These are phyloP conservation scores for Corythornis madagascariensis DNA, from an alignment of 2,113 vertebrate species.

Conservation along the genomic window DNA sequence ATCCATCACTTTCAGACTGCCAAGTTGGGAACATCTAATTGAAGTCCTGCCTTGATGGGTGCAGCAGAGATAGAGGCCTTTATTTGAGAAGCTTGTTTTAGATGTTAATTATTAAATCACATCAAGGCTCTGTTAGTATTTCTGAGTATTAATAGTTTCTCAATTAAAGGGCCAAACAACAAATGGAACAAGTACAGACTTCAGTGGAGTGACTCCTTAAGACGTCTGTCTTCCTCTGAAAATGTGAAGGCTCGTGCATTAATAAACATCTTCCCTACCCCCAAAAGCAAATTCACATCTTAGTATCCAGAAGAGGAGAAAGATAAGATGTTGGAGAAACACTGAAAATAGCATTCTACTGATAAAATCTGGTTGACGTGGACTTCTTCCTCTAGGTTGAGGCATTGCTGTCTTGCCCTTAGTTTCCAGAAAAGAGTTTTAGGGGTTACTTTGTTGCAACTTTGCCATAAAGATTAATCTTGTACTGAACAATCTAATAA, in stretches of 20 bases:
- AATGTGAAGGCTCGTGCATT: neutral
- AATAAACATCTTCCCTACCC: neutral
- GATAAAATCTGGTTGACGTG: neutral
- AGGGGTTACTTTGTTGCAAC: neutral
- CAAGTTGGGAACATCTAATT: neutral
- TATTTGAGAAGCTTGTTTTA: neutral
- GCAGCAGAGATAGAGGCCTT: neutral
- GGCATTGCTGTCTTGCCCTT: neutral
- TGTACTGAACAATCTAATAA: constrained; percentile 46
- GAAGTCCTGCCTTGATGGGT: neutral
- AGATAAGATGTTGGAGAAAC: neutral
- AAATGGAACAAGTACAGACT: neutral
- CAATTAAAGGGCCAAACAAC: neutral
- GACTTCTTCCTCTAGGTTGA: neutral
- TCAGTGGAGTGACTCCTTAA: neutral
- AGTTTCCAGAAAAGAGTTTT: neutral
- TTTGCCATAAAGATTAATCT: neutral
- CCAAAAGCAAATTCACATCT: neutral
- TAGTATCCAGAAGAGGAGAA: neutral
- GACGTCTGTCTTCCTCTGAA: neutral
- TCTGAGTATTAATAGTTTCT: neutral
- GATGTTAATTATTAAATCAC: neutral
- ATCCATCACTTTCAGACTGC: neutral
- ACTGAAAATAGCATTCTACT: neutral
- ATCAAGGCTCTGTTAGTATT: neutral